Conservation (phyloP, 2,888 invertebrate species). For the Pristionchus fissidentatus region DNA sequence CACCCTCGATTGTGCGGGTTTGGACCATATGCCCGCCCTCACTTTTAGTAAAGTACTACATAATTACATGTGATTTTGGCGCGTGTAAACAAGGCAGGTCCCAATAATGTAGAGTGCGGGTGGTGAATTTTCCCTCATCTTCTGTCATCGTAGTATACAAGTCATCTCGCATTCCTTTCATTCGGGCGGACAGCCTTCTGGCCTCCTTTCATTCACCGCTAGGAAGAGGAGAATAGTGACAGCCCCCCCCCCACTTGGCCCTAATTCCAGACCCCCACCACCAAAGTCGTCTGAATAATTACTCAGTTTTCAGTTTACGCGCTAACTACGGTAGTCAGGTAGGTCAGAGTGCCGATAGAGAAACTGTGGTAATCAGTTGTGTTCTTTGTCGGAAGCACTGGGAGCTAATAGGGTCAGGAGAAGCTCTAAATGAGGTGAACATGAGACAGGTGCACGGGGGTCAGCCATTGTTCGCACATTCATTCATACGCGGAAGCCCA, state of each 20-base stretch:
- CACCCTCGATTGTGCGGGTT: too few relatives aligned
- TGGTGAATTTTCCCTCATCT: too few relatives aligned
- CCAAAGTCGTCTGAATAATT: slow-evolving; percentile 33
- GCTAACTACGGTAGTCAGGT: not conserved
- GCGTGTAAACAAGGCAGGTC: not conserved
- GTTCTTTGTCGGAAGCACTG: not conserved
- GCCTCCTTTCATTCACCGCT: slow-evolving; percentile 11
- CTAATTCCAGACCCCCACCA: not conserved
- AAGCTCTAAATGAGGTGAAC: not conserved
- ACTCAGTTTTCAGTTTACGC: not conserved
- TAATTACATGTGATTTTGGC: too few relatives aligned
- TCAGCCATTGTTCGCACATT: slow-evolving; percentile 20
- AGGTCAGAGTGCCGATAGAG: not conserved
- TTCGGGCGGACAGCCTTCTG: not conserved
- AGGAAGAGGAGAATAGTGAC: slow-evolving; percentile 21
- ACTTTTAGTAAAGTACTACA: too few relatives aligned
- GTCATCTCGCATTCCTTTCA: slow-evolving; percentile 33
- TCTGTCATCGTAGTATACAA: not conserved
- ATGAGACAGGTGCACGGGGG: not conserved
- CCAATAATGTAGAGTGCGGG: too few relatives aligned
- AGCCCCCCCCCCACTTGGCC: not conserved
- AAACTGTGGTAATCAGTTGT: too few relatives aligned
- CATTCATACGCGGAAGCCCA: not conserved
- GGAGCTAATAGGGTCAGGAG: not conserved
- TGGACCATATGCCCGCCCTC: too few relatives aligned